Evolutionary conservation across 2,797 vertebrate genomes (phyloP).

Genomic region (Chaenodraco wilsoni): DNA sequence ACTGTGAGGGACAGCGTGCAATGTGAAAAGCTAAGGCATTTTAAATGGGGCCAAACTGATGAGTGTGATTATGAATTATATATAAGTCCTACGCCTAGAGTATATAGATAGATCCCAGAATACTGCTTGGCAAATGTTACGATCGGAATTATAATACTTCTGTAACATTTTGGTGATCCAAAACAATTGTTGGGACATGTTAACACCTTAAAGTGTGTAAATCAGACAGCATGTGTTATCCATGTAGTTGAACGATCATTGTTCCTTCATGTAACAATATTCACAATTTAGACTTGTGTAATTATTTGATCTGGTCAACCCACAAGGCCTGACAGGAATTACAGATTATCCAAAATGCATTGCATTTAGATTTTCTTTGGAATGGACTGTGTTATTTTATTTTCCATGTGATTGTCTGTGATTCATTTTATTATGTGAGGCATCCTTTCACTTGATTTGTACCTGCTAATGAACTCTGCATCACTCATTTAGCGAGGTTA

Average conservation of each 20-base stretch:
- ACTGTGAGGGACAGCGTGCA: slow-evolving; percentile 6
- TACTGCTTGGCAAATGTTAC: slow-evolving; percentile 4
- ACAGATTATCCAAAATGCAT: background rate
- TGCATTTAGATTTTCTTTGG: background rate
- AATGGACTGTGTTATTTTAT: background rate
- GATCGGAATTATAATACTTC: background rate
- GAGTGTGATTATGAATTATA: slow-evolving; percentile 30
- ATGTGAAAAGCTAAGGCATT: slow-evolving; percentile 42
- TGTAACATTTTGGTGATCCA: slow-evolving; percentile 14
- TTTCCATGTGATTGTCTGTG: background rate
- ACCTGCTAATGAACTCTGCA: background rate
- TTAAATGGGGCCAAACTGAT: slow-evolving; percentile 48
- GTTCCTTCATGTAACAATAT: background rate
- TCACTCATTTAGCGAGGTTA: background rate
- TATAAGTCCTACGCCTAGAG: background rate
- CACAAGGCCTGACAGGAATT: background rate
- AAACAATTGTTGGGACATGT: background rate
- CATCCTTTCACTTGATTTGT: slow-evolving; percentile 3
- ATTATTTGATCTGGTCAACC: background rate
- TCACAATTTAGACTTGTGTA: too few species aligned
- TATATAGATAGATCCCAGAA: slow-evolving; percentile 25
- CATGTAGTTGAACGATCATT: background rate
- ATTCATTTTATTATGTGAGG: background rate
- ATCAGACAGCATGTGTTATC: background rate
- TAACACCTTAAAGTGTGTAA: background rate